Percentiles rank a stretch among this genome's conserved stretches.
phyloP scores from a whole-genome alignment of 2,113 vertebrate genomes.

The Neolamprologus kungweensis region DNA sequence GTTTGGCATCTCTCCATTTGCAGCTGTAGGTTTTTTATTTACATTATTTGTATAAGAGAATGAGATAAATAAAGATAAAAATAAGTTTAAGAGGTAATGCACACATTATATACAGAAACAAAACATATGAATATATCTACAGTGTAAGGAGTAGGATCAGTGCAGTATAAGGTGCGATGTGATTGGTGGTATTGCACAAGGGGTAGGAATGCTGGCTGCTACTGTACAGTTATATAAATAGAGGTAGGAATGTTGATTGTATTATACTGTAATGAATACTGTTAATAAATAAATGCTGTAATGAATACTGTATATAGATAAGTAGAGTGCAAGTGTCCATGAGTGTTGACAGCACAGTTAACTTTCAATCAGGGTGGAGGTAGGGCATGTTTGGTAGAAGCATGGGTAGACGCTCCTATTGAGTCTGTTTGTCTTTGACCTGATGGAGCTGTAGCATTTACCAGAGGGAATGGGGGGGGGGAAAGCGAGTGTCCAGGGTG shows the following conservation, averaged over 20 bases:
- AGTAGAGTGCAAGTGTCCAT: background rate
- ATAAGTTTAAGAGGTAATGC: rapidly evolving
- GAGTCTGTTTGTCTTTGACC: background rate
- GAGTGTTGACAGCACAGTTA: background rate
- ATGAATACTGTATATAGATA: background rate
- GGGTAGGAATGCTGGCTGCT: rapidly evolving
- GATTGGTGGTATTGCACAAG: background rate
- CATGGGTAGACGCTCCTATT: background rate
- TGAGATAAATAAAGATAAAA: background rate
- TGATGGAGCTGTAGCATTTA: background rate
- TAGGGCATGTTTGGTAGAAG: background rate
- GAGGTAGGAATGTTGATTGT: background rate
- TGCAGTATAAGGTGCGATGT: background rate
- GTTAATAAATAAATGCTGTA: background rate
- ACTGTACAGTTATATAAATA: background rate
- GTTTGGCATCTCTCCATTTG: background rate
- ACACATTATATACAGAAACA: background rate
- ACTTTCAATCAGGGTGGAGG: background rate
- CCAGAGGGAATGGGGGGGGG: rapidly evolving
- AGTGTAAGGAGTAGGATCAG: background rate
- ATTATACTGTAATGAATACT: background rate
- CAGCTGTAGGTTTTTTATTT: background rate
- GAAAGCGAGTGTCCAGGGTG: background rate
- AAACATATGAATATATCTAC: rapidly evolving
- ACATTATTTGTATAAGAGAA: background rate